These are phyloP conservation scores for Acrobasis repandana DNA, from an alignment of 2,888 invertebrate genomes.

Conservation along the genomic window DNA sequence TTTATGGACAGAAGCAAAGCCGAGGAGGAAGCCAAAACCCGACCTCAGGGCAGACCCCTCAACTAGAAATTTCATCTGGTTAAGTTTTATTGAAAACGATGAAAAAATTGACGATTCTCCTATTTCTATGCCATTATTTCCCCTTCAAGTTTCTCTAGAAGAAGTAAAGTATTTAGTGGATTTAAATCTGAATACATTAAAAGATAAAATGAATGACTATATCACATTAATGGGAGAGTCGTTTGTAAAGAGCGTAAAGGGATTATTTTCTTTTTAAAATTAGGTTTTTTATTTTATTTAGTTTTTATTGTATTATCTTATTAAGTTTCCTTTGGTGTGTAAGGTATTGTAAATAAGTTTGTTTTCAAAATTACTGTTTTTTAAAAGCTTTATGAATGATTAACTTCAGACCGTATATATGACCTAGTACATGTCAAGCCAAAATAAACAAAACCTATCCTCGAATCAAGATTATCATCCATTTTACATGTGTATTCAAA, in stretches of 20 bases:
- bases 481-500: too few relatives aligned
- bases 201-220: constrained; percentile 40
- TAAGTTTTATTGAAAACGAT: constrained; percentile 47
- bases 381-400: too few relatives aligned
- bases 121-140: constrained; percentile 40
- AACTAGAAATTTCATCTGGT: constrained; percentile 46
- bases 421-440: too few relatives aligned
- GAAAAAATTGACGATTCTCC: constrained; percentile 37
- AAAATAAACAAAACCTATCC: too few relatives aligned
- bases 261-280: constrained; percentile 41
- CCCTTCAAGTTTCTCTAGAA: constrained; percentile 44
- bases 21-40: constrained; percentile 37
- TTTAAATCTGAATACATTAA: constrained; percentile 45
- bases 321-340: neutral
- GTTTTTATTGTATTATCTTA: constrained; percentile 7
- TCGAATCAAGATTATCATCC: too few relatives aligned
- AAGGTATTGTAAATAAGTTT: too few relatives aligned
- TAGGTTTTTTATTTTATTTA: constrained; percentile 16
- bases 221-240: constrained; percentile 42
- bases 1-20: constrained; percentile 47
- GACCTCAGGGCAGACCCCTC: constrained; percentile 49
- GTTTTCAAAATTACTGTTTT: too few relatives aligned
- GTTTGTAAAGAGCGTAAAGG: constrained; percentile 42
- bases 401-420: too few relatives aligned
- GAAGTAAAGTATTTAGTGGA: constrained; percentile 49